A percentile compares a stretch with the other conserved stretches of the same genome.
These are phyloP conservation scores for Araneus ventricosus DNA, from an alignment of 1,140 invertebrate species.

Conservation along the genomic window DNA sequence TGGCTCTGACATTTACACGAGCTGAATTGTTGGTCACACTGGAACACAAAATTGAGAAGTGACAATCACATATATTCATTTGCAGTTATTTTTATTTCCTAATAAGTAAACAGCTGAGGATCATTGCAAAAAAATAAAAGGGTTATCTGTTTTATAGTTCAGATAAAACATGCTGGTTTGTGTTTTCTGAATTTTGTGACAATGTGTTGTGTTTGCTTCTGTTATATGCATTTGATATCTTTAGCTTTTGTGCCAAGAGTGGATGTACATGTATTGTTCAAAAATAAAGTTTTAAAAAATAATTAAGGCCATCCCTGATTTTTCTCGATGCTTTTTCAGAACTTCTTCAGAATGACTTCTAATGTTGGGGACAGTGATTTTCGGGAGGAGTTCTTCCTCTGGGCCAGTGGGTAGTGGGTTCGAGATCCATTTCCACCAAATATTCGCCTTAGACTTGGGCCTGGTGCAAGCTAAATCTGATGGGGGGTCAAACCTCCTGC, in stretches of 20 bases:
- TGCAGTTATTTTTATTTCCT: neutral
- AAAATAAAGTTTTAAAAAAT: conserved; percentile 32
- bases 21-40: too few species aligned
- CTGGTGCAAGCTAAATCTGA: too few species aligned
- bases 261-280: conserved; percentile 18
- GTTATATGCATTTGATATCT: conserved; percentile 40
- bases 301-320: neutral
- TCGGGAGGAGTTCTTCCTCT: too few species aligned
- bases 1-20: neutral
- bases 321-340: neutral
- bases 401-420: too few species aligned
- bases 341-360: too few species aligned
- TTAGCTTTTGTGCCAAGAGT: conserved; percentile 60
- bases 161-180: neutral
- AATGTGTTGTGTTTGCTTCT: neutral
- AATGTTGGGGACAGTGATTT: too few species aligned
- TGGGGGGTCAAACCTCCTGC: neutral
- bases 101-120: too few species aligned
- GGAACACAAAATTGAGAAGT: neutral
- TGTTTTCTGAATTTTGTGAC: neutral
- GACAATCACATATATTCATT: neutral
- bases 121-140: too few species aligned
- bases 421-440: too few species aligned
- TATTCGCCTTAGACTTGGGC: too few species aligned
- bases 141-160: neutral